Evolutionary conservation across 37 sponge, comb jelly and placozoan genomes (phyloP).

Genomic region (Cladorhizidae sp.): DNA sequence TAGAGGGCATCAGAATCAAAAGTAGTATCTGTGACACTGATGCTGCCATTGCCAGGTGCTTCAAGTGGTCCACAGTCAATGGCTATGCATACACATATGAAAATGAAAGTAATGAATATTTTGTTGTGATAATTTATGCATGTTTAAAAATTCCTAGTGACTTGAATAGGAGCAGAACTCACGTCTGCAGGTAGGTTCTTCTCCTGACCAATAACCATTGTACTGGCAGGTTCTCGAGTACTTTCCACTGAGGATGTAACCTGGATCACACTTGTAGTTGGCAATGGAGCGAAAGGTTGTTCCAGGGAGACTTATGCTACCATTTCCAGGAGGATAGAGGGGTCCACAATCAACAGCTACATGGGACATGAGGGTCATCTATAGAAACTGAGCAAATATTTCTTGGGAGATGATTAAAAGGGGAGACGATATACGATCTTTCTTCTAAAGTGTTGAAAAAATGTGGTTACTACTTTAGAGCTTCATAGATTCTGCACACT

Average conservation of each 20-base stretch:
- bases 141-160: not conserved
- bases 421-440: no score
- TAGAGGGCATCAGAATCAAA: conserved; percentile 13
- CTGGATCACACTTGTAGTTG: conserved; percentile 26
- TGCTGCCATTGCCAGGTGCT: conserved; percentile 26
- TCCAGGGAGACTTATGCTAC: conserved; percentile 16
- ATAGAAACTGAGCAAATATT: no score
- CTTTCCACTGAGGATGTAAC: conserved; percentile 31
- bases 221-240: conserved; percentile 31
- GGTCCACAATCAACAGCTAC: conserved; percentile 21
- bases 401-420: no score
- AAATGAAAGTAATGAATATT: no score
- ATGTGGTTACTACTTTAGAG: no score
- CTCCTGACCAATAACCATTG: conserved; percentile 47
- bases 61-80: conserved; percentile 17
- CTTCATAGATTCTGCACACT: no score
- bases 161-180: not conserved
- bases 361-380: no score
- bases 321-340: conserved; percentile 25
- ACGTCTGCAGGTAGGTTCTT: conserved; percentile 47
- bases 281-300: conserved; percentile 29
- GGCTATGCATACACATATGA: not conserved
- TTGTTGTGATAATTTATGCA: no score
- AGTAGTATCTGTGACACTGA: not conserved
- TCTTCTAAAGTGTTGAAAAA: no score